These are phyloP conservation scores for Tenthredo scrophulariae DNA, from an alignment of 2,888 invertebrate genomes.

Conservation along the genomic window DNA sequence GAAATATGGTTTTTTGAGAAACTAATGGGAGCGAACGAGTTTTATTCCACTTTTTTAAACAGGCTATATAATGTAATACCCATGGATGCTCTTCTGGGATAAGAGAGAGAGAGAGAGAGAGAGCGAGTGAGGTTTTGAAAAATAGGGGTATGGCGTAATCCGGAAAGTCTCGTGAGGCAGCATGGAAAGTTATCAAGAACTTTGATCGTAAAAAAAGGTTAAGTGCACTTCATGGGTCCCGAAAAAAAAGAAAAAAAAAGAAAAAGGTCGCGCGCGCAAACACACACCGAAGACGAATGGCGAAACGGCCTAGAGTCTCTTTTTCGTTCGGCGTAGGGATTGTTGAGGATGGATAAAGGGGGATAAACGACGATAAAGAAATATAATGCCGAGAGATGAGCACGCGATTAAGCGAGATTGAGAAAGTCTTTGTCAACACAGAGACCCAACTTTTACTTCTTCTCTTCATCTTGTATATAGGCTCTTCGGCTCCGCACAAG, in stretches of 20 bases:
- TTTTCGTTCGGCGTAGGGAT: background rate
- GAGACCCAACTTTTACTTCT: conserved; percentile 56
- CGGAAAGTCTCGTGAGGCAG: conserved; percentile 5
- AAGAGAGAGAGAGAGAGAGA: background rate
- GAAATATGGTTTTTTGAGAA: background rate
- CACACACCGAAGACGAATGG: conserved; percentile 36
- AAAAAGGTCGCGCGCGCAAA: conserved; percentile 40
- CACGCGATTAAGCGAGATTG: conserved; percentile 66
- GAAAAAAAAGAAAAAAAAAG: conserved; percentile 10
- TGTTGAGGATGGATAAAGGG: conserved; percentile 23
- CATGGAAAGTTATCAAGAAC: conserved; percentile 60
- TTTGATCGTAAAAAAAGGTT: conserved; percentile 72
- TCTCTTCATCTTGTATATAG: conserved; percentile 32
- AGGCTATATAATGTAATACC: background rate
- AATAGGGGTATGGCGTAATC: conserved; percentile 41
- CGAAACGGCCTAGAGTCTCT: conserved; percentile 25
- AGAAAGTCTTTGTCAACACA: conserved; percentile 64
- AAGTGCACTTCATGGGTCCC: conserved; percentile 59
- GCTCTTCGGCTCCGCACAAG: conserved; percentile 4
- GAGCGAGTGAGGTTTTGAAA: background rate
- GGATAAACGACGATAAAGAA: conserved; percentile 57
- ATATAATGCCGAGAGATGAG: conserved; percentile 55
- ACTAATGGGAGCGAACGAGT: background rate
- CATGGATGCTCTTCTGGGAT: background rate
- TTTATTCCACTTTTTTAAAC: background rate